These are phyloP conservation scores for Perognathus longimembris DNA, from an alignment of 2,113 vertebrate genomes.

Conservation along the genomic window DNA sequence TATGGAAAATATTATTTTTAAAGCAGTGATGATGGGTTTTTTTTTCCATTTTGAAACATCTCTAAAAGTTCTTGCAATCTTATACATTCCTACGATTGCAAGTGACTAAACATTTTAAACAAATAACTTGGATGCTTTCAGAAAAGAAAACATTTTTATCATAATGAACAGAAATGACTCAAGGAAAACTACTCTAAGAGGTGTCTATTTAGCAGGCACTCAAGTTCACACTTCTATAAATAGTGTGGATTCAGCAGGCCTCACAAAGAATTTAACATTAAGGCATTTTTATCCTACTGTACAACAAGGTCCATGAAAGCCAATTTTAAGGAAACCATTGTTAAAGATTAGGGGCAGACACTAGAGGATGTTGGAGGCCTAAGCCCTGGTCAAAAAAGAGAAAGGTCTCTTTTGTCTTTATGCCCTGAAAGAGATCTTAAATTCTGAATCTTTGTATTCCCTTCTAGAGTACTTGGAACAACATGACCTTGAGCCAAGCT, in stretches of 20 bases:
- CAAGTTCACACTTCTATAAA: background rate
- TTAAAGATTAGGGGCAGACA: conserved; percentile 3
- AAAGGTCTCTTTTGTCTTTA: background rate
- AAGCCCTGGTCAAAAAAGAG: background rate
- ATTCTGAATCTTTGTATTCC: background rate
- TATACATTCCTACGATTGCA: conserved; percentile 1
- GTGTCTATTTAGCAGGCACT: background rate
- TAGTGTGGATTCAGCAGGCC: background rate
- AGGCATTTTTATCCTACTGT: background rate
- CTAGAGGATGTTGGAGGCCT: background rate
- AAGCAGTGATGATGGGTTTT: background rate
- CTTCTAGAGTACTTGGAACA: conserved; percentile 15
- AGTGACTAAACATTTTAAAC: background rate
- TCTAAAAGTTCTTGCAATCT: background rate
- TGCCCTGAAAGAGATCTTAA: background rate
- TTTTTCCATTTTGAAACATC: background rate
- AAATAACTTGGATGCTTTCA: background rate
- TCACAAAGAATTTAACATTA: conserved; percentile 43
- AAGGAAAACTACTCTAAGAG: background rate
- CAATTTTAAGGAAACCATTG: background rate
- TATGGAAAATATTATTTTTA: background rate
- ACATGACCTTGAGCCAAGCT: background rate
- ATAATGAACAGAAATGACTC: conserved; percentile 2
- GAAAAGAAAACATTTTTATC: conserved; percentile 32
- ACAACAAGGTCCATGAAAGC: background rate